phyloP scores from a whole-genome alignment of 1,140 invertebrate genomes.

The Drosophila lowei region DNA sequence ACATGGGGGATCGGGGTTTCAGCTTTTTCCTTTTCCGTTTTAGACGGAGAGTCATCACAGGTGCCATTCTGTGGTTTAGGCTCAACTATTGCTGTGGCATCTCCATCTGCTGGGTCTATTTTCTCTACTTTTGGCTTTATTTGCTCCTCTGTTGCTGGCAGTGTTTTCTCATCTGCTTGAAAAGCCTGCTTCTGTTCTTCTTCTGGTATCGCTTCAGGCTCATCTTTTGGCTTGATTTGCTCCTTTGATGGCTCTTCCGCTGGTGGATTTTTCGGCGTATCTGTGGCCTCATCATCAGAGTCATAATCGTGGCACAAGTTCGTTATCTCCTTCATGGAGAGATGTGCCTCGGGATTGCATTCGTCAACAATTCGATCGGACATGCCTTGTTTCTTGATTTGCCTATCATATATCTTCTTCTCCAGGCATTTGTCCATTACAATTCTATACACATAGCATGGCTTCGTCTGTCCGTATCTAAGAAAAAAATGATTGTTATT shows the following conservation, averaged over 20 bases:
- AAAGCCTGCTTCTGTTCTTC: no score
- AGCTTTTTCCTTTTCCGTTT: slow-evolving; percentile 47
- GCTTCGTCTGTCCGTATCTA: slow-evolving; percentile 95
- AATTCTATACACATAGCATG: slow-evolving; percentile 97
- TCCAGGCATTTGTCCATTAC: slow-evolving; percentile 98
- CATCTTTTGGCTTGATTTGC: slow-evolving; percentile 5
- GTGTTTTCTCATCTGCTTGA: no score
- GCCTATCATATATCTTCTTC: slow-evolving; percentile 98
- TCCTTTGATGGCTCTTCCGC: slow-evolving; percentile 21
- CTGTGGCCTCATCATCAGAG: slow-evolving; percentile 87
- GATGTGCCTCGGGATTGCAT: slow-evolving; percentile 97
- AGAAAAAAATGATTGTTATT: not conserved
- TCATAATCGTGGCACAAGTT: slow-evolving; percentile 96
- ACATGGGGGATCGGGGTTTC: slow-evolving; percentile 85
- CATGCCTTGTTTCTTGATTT: slow-evolving; percentile 99
- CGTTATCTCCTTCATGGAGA: slow-evolving; percentile 97
- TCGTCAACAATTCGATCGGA: slow-evolving; percentile 99
- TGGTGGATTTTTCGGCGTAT: slow-evolving; percentile 15
- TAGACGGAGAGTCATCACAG: slow-evolving; percentile 1
- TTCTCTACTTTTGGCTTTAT: not conserved
- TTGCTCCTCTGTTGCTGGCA: no score
- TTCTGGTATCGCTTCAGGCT: not conserved
- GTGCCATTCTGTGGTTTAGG: slow-evolving; percentile 18
- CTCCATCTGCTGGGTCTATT: not conserved
- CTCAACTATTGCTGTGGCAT: not conserved